These are phyloP conservation scores for Eulemur rubriventer DNA, from an alignment of 2,797 vertebrate genomes.

Conservation along the genomic window DNA sequence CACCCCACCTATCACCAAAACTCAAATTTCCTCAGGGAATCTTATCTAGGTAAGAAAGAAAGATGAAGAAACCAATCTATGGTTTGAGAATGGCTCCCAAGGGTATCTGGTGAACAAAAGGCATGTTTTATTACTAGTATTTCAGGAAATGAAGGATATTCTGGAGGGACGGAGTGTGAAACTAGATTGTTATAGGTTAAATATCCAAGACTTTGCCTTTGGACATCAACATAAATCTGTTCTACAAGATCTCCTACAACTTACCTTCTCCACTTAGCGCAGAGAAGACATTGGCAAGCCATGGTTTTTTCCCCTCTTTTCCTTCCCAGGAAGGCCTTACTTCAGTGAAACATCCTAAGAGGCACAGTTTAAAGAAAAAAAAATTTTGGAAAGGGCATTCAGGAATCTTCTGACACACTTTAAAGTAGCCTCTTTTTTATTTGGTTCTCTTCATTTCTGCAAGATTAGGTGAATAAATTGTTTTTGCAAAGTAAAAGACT, in stretches of 20 bases:
- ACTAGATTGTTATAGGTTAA: background rate
- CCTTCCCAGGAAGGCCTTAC: background rate
- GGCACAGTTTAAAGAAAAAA: background rate
- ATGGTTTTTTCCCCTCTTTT: background rate
- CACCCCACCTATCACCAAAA: background rate
- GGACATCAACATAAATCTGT: background rate
- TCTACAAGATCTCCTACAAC: background rate
- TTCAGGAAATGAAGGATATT: background rate
- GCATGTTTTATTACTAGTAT: background rate
- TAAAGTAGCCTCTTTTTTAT: background rate
- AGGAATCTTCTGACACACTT: background rate
- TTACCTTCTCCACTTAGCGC: background rate
- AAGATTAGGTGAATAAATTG: background rate
- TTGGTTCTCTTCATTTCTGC: background rate
- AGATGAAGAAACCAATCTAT: background rate
- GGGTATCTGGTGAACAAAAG: background rate
- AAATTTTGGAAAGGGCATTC: background rate
- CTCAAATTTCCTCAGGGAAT: background rate
- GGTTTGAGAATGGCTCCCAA: background rate
- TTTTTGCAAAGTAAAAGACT: background rate
- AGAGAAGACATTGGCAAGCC: background rate
- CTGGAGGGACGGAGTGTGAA: background rate
- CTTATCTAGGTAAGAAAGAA: background rate
- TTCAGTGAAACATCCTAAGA: background rate
- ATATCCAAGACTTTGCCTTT: background rate